Conservation (phyloP, 2,888 invertebrate species). For the Ypsolopha scabrella region DNA sequence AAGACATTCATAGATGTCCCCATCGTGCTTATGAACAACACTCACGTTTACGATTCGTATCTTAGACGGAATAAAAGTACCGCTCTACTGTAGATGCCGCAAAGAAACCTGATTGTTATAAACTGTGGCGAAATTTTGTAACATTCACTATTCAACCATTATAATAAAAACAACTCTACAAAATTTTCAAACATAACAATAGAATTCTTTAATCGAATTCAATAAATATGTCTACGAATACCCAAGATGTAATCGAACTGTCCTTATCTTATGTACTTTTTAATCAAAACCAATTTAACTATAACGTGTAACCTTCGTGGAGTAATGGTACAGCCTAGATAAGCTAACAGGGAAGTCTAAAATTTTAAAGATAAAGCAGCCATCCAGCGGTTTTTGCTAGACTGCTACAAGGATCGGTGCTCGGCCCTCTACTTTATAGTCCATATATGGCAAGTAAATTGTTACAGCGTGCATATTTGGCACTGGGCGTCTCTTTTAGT, state of each 20-base stretch:
- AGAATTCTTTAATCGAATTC: too few species aligned
- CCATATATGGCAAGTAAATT: constrained; percentile 53
- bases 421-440: constrained; percentile 31
- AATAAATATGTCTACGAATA: too few species aligned
- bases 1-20: constrained; percentile 69
- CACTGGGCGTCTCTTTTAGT: constrained; percentile 48
- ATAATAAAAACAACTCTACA: background rate
- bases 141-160: background rate
- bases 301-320: constrained; percentile 12
- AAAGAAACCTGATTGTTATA: constrained; percentile 44
- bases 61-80: constrained; percentile 65
- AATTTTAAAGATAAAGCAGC: constrained; percentile 12
- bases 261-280: too few species aligned
- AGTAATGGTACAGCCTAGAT: constrained; percentile 26
- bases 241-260: too few species aligned
- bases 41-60: constrained; percentile 66
- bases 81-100: constrained; percentile 60
- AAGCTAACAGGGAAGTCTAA: constrained; percentile 16
- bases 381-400: constrained; percentile 17
- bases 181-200: background rate
- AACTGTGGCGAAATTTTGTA: constrained; percentile 28
- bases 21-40: constrained; percentile 61
- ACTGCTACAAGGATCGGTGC: constrained; percentile 25
- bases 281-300: too few species aligned
- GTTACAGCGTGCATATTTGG: constrained; percentile 59